Evolutionary conservation across 1,140 invertebrate species (phyloP).

Genomic region (Subanguina moxae): DNA sequence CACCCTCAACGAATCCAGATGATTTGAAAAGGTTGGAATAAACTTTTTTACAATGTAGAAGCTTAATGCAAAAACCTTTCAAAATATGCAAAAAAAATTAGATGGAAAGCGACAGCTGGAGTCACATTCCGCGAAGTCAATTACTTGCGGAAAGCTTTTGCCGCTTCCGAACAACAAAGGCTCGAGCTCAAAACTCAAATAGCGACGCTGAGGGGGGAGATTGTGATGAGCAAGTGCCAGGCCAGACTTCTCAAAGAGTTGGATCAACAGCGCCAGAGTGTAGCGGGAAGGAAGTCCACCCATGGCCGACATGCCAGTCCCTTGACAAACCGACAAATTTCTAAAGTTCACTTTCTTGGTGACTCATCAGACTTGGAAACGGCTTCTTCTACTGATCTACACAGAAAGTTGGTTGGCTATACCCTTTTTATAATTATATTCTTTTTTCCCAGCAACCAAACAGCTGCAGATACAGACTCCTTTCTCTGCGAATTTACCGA

Average conservation of each 20-base stretch:
- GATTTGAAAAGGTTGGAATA: constrained; percentile 16
- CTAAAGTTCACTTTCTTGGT: background rate
- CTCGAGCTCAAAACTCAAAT: constrained; percentile 42
- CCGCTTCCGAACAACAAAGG: constrained; percentile 40
- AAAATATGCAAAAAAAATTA: too few species aligned
- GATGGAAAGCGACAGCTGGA: constrained; percentile 54
- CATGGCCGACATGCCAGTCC: constrained; percentile 3
- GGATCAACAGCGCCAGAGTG: constrained; percentile 2
- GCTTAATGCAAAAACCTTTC: too few species aligned
- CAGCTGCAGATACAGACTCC: too few species aligned
- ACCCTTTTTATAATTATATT: too few species aligned
- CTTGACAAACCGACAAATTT: background rate
- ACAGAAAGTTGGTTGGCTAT: too few species aligned
- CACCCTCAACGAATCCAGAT: background rate
- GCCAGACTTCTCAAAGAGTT: constrained; percentile 4
- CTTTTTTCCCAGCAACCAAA: too few species aligned
- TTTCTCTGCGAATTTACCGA: too few species aligned
- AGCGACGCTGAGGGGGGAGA: constrained; percentile 49
- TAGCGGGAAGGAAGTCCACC: background rate
- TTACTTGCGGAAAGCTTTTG: constrained; percentile 36
- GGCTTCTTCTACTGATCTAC: too few species aligned
- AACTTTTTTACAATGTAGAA: too few species aligned
- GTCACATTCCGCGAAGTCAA: constrained; percentile 55
- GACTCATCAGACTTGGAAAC: background rate
- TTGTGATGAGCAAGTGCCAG: constrained; percentile 46